Base-by-base conservation (phyloP, 2,888 invertebrate species). In the Scaeva pyrastri region DNA sequence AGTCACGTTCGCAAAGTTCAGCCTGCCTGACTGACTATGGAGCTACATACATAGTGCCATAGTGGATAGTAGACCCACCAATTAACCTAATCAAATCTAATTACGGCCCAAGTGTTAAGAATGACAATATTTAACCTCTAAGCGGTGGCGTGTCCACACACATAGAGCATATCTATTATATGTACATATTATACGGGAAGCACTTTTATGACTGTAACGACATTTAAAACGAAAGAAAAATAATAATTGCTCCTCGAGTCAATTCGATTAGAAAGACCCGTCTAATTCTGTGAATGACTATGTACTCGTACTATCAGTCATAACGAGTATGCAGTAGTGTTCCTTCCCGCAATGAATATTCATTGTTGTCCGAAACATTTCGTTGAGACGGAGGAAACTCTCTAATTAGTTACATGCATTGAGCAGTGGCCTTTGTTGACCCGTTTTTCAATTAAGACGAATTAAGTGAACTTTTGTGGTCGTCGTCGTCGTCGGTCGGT, bases 381-480 rank as follows among this genome's bases (percentile, higher is more conserved):
- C 74, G 82, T 78, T 86, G 77, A 78, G 86, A 87, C 72, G 83
- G 78, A 83, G 78, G 83, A 87, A 87, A 82, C 75, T 88, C 91
- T 91, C 91, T 91, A 91, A 91, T 91, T 91, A 91, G 91, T 91
- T 90, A 91, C 91, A 90, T 91, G 89, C 91, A 91, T 91, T 90
- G 68, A 68, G 91, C 90, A 90, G 91, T 92, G 92, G 92, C 91
- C 92, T 91, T 91, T 92, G 91, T 92, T 92, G 92, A 92, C 92
- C 92, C 92, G 91, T 92, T 92, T 92, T 92, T 91, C 92, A 92
- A 92, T 92, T 92, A 92, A 91, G 90, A 90, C 90, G 64, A 91
- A 91, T 91, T 91, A 81, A 86, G 71, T 82, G 76, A 86, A 76
- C 72, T 76, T 31, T 31, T 80, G 73, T 26, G 66, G 66, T 79